A percentile compares a stretch with the other conserved stretches of the same genome.
Evolutionary conservation across 2,797 vertebrate genomes (phyloP).

Genomic region (Perodicticus potto): DNA sequence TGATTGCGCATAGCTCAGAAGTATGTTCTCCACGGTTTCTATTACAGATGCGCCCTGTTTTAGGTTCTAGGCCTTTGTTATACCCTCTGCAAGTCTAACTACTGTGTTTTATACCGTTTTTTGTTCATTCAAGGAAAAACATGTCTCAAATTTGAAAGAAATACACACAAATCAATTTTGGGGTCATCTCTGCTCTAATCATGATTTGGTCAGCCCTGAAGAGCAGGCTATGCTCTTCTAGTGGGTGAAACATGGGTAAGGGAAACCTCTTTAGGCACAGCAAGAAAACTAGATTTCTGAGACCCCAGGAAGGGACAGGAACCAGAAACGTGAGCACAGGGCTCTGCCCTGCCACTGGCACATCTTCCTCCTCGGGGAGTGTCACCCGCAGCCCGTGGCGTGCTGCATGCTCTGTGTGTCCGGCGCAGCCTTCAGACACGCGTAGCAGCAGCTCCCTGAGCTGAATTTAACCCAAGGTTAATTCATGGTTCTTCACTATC

Average conservation of each 20-base stretch:
- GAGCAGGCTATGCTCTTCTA: neutral
- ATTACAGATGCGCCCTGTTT: neutral
- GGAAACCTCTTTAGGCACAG: neutral
- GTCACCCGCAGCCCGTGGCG: neutral
- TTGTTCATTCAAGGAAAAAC: neutral
- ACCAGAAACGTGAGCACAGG: neutral
- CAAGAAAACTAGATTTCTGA: neutral
- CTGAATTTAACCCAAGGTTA: neutral
- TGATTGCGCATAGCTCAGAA: neutral
- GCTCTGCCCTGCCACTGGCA: neutral
- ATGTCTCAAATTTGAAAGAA: neutral
- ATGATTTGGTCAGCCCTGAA: neutral
- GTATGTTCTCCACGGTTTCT: neutral
- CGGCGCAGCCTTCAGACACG: neutral
- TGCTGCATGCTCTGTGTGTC: neutral
- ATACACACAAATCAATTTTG: neutral
- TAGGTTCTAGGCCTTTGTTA: neutral
- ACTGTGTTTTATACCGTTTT: neutral
- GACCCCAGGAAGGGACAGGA: neutral
- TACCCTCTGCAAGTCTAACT: neutral
- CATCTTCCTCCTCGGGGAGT: neutral
- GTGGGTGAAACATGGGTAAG: neutral
- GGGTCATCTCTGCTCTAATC: neutral
- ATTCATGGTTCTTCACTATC: neutral
- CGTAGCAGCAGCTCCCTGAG: slow-evolving; percentile 1